Base-by-base conservation (phyloP, 2,888 invertebrate genomes). In the Trichacis sp. region DNA sequence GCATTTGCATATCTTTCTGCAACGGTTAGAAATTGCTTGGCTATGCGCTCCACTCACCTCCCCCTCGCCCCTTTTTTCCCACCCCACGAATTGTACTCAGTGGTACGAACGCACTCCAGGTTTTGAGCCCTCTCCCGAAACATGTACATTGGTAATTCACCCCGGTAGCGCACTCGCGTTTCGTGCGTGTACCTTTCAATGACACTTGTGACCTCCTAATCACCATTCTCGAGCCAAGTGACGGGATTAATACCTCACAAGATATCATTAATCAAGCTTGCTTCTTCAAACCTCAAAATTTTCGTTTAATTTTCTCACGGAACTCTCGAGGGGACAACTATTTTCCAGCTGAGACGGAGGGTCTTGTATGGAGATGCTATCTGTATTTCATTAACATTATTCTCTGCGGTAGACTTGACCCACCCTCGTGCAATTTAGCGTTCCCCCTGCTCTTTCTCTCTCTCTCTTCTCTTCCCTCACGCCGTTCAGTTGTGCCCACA, bases 371-470 rank as follows among this genome's bases (percentile, higher is more conserved):
- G 77, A 83, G 83, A 83, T 83, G 64, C 72, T 83, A 83, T 83
- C 83, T 81, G 80, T 82, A 83, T 83, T 83, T 83, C 83, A 83
- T 83, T 83, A 83, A 82, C 83, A 83, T 83, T 83, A 83, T 83
- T 82, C 83, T 83, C 80, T 69, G 77, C 72, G 74, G 77, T 68
- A 77, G 78, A 78, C 76, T 77, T 64, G 64, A 59, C 64, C 64
- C 64, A 59, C 59, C 59, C 64, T 58, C 47, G 68, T 70, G 57
- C 68, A 57, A 57, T 63, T 50, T 62, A 56, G 51, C 66, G 49
- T 59, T 61, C 55, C 63, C 55, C 53, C 56, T 56, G 55, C 54
- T 52, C 49, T 65, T 67, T 47, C 38, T 65, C 60, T 42, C 57
- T 55, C 56, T 54, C 68, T 49, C 59, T 48, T 60, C 42, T n/a